phyloP scores from a whole-genome alignment of 2,797 vertebrate genomes.

The Capromys pilorides region DNA sequence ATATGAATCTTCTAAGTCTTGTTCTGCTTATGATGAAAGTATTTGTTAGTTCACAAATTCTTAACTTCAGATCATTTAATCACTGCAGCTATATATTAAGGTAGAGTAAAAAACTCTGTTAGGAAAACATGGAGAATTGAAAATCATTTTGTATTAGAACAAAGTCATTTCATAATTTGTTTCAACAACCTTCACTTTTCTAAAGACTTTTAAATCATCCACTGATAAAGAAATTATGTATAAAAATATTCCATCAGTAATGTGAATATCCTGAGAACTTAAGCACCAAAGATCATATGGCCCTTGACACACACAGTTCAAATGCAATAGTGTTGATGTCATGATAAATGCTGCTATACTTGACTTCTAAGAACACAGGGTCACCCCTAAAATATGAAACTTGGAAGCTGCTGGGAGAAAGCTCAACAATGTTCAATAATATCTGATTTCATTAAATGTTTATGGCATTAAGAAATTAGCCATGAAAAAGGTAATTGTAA shows the following conservation, averaged over 20 bases:
- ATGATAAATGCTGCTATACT: slow-evolving; percentile 16
- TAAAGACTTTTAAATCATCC: slow-evolving; percentile 23
- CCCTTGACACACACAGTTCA: slow-evolving; percentile 31
- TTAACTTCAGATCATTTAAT: slow-evolving; percentile 17
- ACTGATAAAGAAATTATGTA: slow-evolving; percentile 49
- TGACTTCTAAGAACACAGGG: neutral
- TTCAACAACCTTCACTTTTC: neutral
- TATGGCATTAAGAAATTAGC: neutral
- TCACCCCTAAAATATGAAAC: slow-evolving; percentile 2
- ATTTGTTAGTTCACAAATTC: slow-evolving; percentile 34
- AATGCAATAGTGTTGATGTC: neutral
- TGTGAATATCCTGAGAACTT: neutral
- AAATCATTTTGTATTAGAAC: slow-evolving; percentile 49
- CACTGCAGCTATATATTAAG: neutral
- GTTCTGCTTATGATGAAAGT: neutral
- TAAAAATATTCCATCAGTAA: neutral
- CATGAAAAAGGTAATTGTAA: neutral
- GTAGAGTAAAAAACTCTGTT: slow-evolving; percentile 24
- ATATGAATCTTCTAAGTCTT: neutral
- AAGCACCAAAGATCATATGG: neutral
- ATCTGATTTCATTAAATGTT: slow-evolving; percentile 19
- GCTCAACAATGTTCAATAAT: neutral
- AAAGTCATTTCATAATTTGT: slow-evolving; percentile 20
- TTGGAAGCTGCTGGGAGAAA: neutral
- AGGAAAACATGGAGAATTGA: slow-evolving; percentile 25